Conservation (phyloP, 2,797 vertebrate genomes). For the Falco columbarius region DNA sequence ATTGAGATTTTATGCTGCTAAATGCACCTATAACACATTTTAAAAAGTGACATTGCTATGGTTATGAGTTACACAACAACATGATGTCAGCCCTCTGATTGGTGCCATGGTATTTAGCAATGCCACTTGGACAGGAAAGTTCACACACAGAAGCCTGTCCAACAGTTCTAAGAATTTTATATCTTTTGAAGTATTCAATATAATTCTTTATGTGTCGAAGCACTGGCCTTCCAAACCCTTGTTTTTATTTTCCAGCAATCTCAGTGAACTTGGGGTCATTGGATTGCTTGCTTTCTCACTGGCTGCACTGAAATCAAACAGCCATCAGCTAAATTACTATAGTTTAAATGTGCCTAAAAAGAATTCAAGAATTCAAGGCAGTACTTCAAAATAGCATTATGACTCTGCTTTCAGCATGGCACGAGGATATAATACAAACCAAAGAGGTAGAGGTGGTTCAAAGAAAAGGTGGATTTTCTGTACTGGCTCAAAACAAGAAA, state of each 20-base stretch:
- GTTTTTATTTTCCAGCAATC: slow-evolving; percentile 74
- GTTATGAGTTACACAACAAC: slow-evolving; percentile 72
- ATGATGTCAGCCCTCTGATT: slow-evolving; percentile 70
- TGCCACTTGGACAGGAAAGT: slow-evolving; percentile 72
- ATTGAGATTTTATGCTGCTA: slow-evolving; percentile 28
- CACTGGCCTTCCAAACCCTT: slow-evolving; percentile 50
- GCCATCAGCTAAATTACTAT: neutral
- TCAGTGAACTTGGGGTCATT: slow-evolving; percentile 67
- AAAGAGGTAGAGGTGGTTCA: neutral
- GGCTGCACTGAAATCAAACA: slow-evolving; percentile 15
- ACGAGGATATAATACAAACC: neutral
- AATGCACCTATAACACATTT: slow-evolving; percentile 51
- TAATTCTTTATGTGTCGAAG: slow-evolving; percentile 69
- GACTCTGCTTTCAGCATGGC: neutral
- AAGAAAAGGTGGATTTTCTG: neutral
- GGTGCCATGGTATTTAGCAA: slow-evolving; percentile 76
- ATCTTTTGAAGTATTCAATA: slow-evolving; percentile 74
- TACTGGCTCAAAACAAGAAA: neutral
- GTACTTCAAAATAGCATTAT: neutral
- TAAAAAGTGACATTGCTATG: slow-evolving; percentile 63
- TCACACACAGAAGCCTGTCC: slow-evolving; percentile 69
- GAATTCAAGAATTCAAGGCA: neutral
- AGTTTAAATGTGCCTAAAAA: neutral
- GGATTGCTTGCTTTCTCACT: slow-evolving; percentile 59
- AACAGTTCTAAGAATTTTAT: slow-evolving; percentile 79